Evolutionary conservation across 2,888 invertebrate species (phyloP).

Genomic region (Andrena chrysosceles): DNA sequence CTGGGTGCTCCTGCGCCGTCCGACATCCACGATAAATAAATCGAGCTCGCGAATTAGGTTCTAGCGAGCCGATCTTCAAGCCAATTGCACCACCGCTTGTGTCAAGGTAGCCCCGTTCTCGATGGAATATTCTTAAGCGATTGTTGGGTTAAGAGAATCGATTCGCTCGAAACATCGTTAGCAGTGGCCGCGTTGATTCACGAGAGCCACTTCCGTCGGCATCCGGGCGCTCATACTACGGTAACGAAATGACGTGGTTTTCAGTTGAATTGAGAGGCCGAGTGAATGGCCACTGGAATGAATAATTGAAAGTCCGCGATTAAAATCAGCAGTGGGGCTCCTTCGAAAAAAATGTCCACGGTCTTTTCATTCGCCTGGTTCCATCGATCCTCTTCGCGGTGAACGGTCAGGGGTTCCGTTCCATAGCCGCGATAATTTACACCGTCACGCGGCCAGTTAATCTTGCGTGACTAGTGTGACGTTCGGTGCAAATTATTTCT

Average conservation of each 20-base stretch:
- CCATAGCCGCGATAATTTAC: no score
- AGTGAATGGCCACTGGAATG: background rate
- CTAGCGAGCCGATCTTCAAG: background rate
- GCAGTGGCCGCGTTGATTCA: conserved; percentile 6
- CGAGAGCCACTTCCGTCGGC: conserved; percentile 6
- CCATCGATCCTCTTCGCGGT: conserved; percentile 24
- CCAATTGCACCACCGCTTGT: background rate
- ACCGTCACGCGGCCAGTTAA: no score
- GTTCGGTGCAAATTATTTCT: no score
- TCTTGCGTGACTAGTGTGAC: no score
- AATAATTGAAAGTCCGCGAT: conserved; percentile 23
- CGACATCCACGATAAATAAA: background rate
- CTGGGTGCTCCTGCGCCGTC: no score
- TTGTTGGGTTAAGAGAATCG: conserved; percentile 25
- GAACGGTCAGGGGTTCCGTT: background rate
- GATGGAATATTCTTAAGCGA: conserved; percentile 14
- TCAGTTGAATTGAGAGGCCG: background rate
- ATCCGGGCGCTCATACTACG: conserved; percentile 18
- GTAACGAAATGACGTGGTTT: conserved; percentile 31
- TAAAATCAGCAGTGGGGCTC: conserved; percentile 2
- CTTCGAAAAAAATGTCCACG: background rate
- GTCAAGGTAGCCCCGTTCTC: background rate
- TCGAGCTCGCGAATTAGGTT: conserved; percentile 3
- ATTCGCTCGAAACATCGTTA: conserved; percentile 11
- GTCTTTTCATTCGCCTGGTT: background rate